Percentiles rank a stretch among this genome's conserved stretches.
These are phyloP conservation scores for Ostrea denselamellosa DNA, from an alignment of 1,140 invertebrate genomes.

Conservation along the genomic window DNA sequence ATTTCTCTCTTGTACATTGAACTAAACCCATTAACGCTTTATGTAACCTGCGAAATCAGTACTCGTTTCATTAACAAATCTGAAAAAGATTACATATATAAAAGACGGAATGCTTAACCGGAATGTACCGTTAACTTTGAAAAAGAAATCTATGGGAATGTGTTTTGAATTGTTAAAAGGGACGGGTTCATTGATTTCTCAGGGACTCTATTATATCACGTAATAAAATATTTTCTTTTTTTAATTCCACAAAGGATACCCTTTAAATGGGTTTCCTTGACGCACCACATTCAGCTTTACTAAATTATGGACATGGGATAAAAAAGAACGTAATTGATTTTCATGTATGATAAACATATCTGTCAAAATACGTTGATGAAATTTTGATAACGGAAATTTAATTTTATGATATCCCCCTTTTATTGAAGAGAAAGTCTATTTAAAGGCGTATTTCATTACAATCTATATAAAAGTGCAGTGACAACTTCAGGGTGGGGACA, in stretches of 20 bases:
- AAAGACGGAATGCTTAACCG: not conserved
- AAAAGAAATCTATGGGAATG: not conserved
- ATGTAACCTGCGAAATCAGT: not conserved
- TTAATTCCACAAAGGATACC: not conserved
- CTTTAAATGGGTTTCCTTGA: not conserved
- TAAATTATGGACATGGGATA: not conserved
- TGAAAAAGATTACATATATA: not conserved
- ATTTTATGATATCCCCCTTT: not conserved
- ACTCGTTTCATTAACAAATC: not conserved
- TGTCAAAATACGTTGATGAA: not conserved
- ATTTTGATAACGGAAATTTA: not conserved
- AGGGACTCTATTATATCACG: not conserved
- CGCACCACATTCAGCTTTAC: not conserved
- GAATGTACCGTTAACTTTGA: constrained; percentile 6
- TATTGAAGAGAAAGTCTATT: not conserved
- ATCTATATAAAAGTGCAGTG: not conserved
- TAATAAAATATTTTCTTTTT: not conserved
- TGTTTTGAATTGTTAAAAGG: not conserved
- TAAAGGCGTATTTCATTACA: not conserved
- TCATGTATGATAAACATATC: constrained; percentile 1
- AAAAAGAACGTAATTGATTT: constrained; percentile 11
- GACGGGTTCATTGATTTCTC: not conserved
- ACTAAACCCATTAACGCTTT: not conserved
- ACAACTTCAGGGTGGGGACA: not conserved
- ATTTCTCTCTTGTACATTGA: not conserved